These are phyloP conservation scores for Emesis castigata DNA, from an alignment of 2,888 invertebrate species.

Conservation along the genomic window DNA sequence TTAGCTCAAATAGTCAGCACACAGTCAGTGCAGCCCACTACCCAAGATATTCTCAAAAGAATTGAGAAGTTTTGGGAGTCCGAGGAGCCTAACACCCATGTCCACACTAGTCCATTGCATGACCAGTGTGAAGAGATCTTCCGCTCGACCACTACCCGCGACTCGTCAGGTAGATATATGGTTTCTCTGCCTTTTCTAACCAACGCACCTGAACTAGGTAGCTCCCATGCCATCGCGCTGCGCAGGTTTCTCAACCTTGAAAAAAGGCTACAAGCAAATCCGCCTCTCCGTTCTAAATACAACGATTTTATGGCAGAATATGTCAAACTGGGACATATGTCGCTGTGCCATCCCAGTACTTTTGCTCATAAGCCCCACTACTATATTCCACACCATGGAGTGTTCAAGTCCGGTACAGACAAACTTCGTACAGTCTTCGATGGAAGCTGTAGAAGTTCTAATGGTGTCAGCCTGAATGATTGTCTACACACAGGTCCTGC, in stretches of 20 bases:
- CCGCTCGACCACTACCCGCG: background rate
- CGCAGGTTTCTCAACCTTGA: constrained; percentile 27
- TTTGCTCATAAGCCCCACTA: constrained; percentile 15
- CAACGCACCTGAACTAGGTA: background rate
- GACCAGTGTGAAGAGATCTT: background rate
- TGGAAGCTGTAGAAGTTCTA: constrained; percentile 23
- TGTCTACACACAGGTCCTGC: constrained; percentile 8
- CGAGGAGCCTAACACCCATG: background rate
- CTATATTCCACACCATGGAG: constrained; percentile 20
- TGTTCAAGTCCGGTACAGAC: constrained; percentile 19
- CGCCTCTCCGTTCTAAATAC: constrained; percentile 22
- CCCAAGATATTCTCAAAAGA: too few relatives aligned
- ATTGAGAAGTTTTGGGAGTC: background rate
- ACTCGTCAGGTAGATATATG: background rate
- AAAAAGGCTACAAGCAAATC: constrained; percentile 11
- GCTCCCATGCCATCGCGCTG: constrained; percentile 20
- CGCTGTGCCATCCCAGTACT: constrained; percentile 17
- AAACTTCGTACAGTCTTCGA: constrained; percentile 26
- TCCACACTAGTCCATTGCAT: background rate
- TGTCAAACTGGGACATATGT: constrained; percentile 18
- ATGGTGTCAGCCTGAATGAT: constrained; percentile 13
- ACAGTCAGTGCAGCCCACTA: too few relatives aligned
- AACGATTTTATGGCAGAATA: constrained; percentile 23
- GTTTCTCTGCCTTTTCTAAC: background rate
- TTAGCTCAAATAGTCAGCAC: too few relatives aligned